These are phyloP conservation scores for Trichosurus vulpecula DNA, from an alignment of 2,797 vertebrate genomes.

Conservation along the genomic window DNA sequence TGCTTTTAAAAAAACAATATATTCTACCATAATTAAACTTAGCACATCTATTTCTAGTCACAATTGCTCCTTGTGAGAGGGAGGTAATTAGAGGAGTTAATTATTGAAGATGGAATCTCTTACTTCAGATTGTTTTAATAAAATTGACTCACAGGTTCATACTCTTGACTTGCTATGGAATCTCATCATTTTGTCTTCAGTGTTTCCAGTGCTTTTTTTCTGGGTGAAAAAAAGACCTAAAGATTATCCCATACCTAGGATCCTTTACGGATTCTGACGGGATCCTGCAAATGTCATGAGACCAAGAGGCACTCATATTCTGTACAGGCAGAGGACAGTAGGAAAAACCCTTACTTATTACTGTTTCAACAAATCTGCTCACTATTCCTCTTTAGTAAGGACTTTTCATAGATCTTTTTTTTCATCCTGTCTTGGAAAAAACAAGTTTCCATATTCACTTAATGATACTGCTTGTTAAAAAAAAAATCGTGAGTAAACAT, in stretches of 20 bases:
- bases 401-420: constrained; percentile 26
- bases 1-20: constrained; percentile 39
- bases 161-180: neutral
- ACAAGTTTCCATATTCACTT: neutral
- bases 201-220: neutral
- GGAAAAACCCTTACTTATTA: neutral
- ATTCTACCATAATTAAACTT: constrained; percentile 46
- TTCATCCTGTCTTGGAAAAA: constrained; percentile 31
- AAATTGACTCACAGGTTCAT: constrained; percentile 10
- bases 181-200: neutral
- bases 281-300: constrained; percentile 10
- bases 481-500: constrained; percentile 31
- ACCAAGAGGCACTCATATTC: neutral
- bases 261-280: constrained; percentile 17
- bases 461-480: constrained; percentile 19
- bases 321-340: neutral
- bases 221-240: neutral
- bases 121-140: constrained; percentile 36
- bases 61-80: neutral
- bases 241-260: constrained; percentile 34
- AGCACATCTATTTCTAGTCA: constrained; percentile 27
- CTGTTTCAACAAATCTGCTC: constrained; percentile 18
- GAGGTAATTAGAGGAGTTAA: constrained; percentile 42
- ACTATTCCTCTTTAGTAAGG: neutral
- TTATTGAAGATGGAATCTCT: constrained; percentile 39